Evolutionary conservation across 2,113 vertebrate genomes (phyloP).

Genomic region (Tenrec ecaudatus): DNA sequence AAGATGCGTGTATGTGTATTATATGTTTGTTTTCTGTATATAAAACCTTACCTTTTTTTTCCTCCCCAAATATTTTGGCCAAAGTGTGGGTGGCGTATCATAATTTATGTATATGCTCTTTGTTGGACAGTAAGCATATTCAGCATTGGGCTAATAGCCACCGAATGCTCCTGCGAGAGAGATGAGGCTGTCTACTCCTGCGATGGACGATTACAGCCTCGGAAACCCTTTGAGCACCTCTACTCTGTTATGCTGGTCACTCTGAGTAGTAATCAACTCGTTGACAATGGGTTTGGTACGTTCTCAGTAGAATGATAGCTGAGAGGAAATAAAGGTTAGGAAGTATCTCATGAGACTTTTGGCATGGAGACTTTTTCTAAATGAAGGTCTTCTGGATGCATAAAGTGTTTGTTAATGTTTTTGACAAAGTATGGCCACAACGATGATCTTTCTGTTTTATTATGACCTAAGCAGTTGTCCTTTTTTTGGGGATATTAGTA

Average conservation of each 20-base stretch:
- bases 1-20: no score
- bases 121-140: background rate
- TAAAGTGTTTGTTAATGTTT: constrained; percentile 79
- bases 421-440: constrained; percentile 81
- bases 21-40: no score
- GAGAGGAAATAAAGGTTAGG: background rate
- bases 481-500: constrained; percentile 84
- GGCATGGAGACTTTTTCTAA: background rate
- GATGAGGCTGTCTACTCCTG: no score
- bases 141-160: no score
- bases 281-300: no score
- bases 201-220: no score
- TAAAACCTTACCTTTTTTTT: background rate
- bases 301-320: background rate
- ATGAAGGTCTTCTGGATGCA: constrained; percentile 74
- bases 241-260: no score
- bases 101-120: background rate
- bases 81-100: background rate
- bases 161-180: no score
- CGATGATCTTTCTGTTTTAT: constrained; percentile 80
- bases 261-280: no score
- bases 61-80: background rate
- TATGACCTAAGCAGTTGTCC: constrained; percentile 82
- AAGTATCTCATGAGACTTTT: constrained; percentile 24
- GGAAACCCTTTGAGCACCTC: no score